Conservation (phyloP, 1,140 invertebrate species). For the Gonatopus flavifemur region DNA sequence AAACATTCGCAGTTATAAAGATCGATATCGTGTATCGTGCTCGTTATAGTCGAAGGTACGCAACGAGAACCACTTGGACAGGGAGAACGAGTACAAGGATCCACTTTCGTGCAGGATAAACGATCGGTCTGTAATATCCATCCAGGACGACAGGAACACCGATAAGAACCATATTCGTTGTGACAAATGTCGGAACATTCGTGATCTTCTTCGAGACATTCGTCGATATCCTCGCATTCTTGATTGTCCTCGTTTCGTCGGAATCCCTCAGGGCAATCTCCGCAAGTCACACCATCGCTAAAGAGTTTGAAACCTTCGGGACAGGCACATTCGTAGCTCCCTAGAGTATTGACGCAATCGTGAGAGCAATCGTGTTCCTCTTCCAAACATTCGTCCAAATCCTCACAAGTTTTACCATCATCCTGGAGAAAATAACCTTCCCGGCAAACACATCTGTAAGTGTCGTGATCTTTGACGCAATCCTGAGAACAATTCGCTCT, state of each 20-base stretch:
- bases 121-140: constrained; percentile 39
- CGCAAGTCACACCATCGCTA: constrained; percentile 71
- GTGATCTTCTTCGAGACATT: constrained; percentile 73
- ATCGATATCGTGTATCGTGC: constrained; percentile 43
- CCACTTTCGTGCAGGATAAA: constrained; percentile 11
- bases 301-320: constrained; percentile 69
- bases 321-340: constrained; percentile 79
- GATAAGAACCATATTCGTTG: constrained; percentile 63
- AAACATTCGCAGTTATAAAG: constrained; percentile 27
- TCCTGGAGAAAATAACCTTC: constrained; percentile 30
- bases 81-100: constrained; percentile 16
- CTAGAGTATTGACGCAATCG: constrained; percentile 76
- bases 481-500: constrained; percentile 54
- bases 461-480: constrained; percentile 58
- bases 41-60: too few relatives aligned
- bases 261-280: constrained; percentile 63
- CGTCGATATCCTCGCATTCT: constrained; percentile 68
- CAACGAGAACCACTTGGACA: constrained; percentile 2
- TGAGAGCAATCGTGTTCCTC: constrained; percentile 66
- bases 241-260: constrained; percentile 32
- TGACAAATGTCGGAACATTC: constrained; percentile 50
- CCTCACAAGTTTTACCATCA: constrained; percentile 49
- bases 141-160: constrained; percentile 72
- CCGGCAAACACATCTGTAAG: constrained; percentile 57
- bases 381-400: constrained; percentile 76